Evolutionary conservation across 2,888 invertebrate species (phyloP).

Genomic region (Pegoplata infirma): DNA sequence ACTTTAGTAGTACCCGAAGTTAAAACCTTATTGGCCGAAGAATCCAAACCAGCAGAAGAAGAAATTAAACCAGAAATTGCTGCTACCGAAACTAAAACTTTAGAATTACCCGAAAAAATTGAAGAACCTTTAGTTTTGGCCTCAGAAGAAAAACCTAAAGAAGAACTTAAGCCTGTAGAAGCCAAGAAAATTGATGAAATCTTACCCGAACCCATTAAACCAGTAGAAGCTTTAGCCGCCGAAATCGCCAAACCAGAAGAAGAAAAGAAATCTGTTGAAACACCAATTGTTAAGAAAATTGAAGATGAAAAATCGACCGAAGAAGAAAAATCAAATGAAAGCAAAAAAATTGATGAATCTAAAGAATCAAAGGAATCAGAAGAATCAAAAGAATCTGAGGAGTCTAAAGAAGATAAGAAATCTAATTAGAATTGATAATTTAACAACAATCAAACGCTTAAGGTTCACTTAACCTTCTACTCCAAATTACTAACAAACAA

Average conservation of each 20-base stretch:
- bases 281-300: constrained; percentile 18
- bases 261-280: constrained; percentile 49
- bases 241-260: constrained; percentile 75
- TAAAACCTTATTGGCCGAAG: constrained; percentile 56
- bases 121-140: constrained; percentile 60
- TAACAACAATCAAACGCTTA: constrained; percentile 55
- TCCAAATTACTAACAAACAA: constrained; percentile 44
- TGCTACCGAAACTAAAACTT: constrained; percentile 47
- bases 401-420: constrained; percentile 73
- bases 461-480: constrained; percentile 59
- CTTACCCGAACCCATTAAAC: neutral
- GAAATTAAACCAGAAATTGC: constrained; percentile 47
- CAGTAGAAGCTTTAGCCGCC: constrained; percentile 70
- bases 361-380: constrained; percentile 69
- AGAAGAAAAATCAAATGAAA: constrained; percentile 60
- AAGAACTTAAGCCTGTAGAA: constrained; percentile 64
- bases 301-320: constrained; percentile 56
- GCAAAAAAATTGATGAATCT: constrained; percentile 66
- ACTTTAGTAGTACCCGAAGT: constrained; percentile 42
- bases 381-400: constrained; percentile 69
- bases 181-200: constrained; percentile 68
- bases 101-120: constrained; percentile 65
- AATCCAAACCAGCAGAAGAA: constrained; percentile 58
- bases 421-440: constrained; percentile 63
- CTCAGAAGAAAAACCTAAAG: constrained; percentile 72